Conservation (phyloP, 2,113 vertebrate species). For the Carollia perspicillata region DNA sequence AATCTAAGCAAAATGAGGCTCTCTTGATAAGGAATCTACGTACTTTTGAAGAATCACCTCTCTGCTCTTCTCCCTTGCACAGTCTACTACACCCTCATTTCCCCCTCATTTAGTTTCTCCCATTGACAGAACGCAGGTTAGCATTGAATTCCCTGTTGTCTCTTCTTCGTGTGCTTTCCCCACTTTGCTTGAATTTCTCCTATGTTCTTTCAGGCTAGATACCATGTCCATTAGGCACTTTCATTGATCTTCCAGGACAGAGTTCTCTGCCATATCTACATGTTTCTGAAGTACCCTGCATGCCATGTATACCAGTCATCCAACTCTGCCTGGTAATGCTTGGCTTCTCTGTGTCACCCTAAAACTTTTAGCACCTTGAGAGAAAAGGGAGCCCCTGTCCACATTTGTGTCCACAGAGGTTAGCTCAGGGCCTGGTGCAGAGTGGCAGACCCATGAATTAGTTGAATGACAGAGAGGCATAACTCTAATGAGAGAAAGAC, state of each 20-base stretch:
- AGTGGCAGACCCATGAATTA: neutral
- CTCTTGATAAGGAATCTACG: neutral
- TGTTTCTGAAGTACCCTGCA: neutral
- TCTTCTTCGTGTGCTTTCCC: neutral
- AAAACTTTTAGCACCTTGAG: neutral
- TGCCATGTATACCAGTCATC: neutral
- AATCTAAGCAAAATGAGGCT: neutral
- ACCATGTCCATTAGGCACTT: neutral
- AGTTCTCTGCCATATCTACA: neutral
- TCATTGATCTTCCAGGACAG: neutral
- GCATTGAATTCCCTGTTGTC: neutral
- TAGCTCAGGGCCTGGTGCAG: neutral
- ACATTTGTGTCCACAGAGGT: neutral
- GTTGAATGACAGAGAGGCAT: neutral
- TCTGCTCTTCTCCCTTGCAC: neutral
- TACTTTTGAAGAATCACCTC: neutral
- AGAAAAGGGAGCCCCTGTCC: neutral
- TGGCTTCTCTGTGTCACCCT: neutral
- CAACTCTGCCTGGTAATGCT: neutral
- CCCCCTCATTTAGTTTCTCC: neutral
- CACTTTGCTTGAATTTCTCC: neutral
- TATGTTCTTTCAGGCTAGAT: neutral
- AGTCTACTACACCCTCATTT: neutral
- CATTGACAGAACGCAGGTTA: neutral
- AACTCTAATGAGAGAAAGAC: neutral